A percentile compares a stretch with the other conserved stretches of the same genome.
Evolutionary conservation across 1,140 invertebrate genomes (phyloP).

Genomic region (Drosophila saltans): DNA sequence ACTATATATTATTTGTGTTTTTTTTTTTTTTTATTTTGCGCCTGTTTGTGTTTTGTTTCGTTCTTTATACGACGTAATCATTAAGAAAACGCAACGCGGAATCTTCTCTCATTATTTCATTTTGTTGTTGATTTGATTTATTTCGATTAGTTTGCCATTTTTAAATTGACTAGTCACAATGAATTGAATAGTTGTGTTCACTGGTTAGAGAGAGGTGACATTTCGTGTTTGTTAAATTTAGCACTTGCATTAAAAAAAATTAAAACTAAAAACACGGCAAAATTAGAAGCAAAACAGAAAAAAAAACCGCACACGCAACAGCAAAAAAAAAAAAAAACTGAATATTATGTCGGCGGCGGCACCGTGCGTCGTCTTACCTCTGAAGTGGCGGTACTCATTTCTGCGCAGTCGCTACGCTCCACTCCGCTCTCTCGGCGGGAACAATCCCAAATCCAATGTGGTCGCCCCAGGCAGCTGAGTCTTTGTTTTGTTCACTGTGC

Average conservation of each 20-base stretch:
- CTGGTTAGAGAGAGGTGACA: slow-evolving; percentile 1
- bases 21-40: background rate
- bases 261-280: background rate
- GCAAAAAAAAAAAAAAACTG: background rate
- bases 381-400: slow-evolving; percentile 48
- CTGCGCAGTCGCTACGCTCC: slow-evolving; percentile 29
- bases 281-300: background rate
- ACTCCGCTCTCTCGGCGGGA: background rate
- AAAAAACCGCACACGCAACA: slow-evolving; percentile 4
- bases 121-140: background rate
- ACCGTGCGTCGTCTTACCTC: slow-evolving; percentile 30
- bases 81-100: background rate
- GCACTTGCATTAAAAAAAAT: slow-evolving; percentile 32
- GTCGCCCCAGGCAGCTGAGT: too few species aligned
- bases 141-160: background rate
- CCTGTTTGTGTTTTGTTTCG: background rate
- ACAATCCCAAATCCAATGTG: background rate
- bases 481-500: background rate
- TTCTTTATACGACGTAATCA: slow-evolving; percentile 44
- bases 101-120: slow-evolving; percentile 17
- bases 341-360: too few species aligned
- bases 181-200: slow-evolving; percentile 1
- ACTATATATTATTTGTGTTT: background rate
- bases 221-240: slow-evolving; percentile 29
- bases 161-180: background rate